These are phyloP conservation scores for Pseudoips prasinana DNA, from an alignment of 2,888 invertebrate genomes.

Conservation along the genomic window DNA sequence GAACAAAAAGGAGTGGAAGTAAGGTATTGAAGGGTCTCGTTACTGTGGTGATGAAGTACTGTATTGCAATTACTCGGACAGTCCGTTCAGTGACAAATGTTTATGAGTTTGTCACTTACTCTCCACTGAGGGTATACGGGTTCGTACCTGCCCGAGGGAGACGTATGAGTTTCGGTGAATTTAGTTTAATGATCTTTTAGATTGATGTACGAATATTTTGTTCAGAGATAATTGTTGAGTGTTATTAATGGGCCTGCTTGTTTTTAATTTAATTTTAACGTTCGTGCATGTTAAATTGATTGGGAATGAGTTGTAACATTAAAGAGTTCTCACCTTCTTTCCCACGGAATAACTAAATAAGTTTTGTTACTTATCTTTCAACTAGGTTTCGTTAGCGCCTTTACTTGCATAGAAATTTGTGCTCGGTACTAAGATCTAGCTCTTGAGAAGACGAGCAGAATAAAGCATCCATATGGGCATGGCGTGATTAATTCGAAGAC, in stretches of 20 bases:
- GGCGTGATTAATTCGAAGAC: too few relatives aligned
- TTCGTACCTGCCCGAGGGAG: slow-evolving; percentile 52
- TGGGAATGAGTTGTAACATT: too few relatives aligned
- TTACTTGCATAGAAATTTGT: too few relatives aligned
- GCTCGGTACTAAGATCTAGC: too few relatives aligned
- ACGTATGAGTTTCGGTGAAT: slow-evolving; percentile 48
- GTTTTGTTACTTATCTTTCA: too few relatives aligned
- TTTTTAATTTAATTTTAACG: slow-evolving; percentile 6
- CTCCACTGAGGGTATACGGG: too few relatives aligned
- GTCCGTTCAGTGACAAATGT: slow-evolving; percentile 76
- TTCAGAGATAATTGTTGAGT: slow-evolving; percentile 32
- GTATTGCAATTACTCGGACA: slow-evolving; percentile 72
- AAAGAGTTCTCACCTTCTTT: too few relatives aligned
- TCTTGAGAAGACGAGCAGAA: too few relatives aligned
- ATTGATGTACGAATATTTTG: slow-evolving; percentile 44
- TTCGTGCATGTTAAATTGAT: too few relatives aligned
- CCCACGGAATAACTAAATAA: too few relatives aligned
- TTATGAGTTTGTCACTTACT: slow-evolving; percentile 81
- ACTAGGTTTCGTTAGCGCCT: too few relatives aligned
- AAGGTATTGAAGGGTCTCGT: slow-evolving; percentile 34
- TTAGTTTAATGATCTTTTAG: slow-evolving; percentile 61
- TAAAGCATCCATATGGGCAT: too few relatives aligned
- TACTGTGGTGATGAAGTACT: slow-evolving; percentile 53
- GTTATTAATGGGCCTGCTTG: slow-evolving; percentile 26
- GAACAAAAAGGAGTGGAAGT: not conserved